A percentile compares a stretch with the other conserved stretches of the same genome.
These are phyloP conservation scores for Drosophila yakuba DNA, from an alignment of 1,140 invertebrate genomes.

Conservation along the genomic window DNA sequence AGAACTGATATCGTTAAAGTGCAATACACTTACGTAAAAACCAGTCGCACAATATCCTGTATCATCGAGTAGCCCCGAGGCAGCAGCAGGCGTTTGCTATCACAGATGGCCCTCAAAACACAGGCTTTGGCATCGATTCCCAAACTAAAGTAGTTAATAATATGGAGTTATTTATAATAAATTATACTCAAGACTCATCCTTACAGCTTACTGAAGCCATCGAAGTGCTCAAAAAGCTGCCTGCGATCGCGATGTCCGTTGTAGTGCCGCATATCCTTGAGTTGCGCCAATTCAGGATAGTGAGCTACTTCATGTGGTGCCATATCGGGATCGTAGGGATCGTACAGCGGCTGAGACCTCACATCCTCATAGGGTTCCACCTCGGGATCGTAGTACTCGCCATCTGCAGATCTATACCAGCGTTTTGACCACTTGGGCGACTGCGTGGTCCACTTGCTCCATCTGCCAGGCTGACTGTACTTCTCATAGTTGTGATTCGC, in stretches of 20 bases:
- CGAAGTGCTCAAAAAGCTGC: conserved; percentile 70
- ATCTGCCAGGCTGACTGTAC: conserved; percentile 40
- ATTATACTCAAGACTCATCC: background rate
- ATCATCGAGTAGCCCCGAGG: conserved; percentile 77
- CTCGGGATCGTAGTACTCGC: conserved; percentile 31
- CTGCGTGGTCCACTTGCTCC: conserved; percentile 65
- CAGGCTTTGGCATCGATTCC: conserved; percentile 70
- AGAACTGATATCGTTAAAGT: too few species aligned
- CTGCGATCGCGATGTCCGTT: conserved; percentile 72
- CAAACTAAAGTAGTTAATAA: conserved; percentile 30
- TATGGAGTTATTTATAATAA: too few species aligned
- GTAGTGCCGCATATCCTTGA: conserved; percentile 47
- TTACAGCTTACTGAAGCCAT: conserved; percentile 71
- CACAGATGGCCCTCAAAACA: conserved; percentile 74
- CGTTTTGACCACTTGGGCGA: conserved; percentile 53
- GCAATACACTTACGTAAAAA: conserved; percentile 63
- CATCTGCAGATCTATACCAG: conserved; percentile 34
- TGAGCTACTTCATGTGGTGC: conserved; percentile 20
- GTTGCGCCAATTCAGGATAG: conserved; percentile 52
- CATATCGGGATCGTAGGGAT: conserved; percentile 56
- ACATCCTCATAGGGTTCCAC: conserved; percentile 28
- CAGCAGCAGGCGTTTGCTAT: conserved; percentile 67
- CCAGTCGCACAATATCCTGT: conserved; percentile 71
- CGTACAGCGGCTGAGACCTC: conserved; percentile 15
- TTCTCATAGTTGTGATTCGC: conserved; percentile 31